Evolutionary conservation across 2,797 vertebrate genomes (phyloP).

Genomic region (Gymnothorax javanicus): DNA sequence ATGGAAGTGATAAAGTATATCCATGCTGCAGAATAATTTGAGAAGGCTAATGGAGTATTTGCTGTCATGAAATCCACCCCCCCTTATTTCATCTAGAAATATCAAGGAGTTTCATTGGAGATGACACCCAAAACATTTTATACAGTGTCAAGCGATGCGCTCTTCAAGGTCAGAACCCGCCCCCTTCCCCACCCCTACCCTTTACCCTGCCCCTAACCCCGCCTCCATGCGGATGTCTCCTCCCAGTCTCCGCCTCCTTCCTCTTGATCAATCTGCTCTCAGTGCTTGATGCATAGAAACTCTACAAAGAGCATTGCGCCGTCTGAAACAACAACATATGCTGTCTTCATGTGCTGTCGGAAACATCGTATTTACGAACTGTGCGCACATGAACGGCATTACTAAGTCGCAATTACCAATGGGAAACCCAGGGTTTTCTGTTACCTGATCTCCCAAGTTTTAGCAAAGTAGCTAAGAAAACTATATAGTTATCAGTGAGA

Average conservation of each 20-base stretch:
- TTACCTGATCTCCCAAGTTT: too few relatives aligned
- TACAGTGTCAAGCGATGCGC: conserved; percentile 81
- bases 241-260: conserved; percentile 49
- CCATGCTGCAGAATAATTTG: neutral
- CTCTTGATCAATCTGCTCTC: conserved; percentile 42
- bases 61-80: conserved; percentile 60
- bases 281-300: conserved; percentile 28
- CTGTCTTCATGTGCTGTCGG: neutral
- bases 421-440: too few relatives aligned
- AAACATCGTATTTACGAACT: too few relatives aligned
- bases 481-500: too few relatives aligned
- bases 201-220: conserved; percentile 64
- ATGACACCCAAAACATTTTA: conserved; percentile 84
- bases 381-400: too few relatives aligned
- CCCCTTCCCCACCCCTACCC: conserved; percentile 52
- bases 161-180: conserved; percentile 79
- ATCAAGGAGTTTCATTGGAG: conserved; percentile 83
- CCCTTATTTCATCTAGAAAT: conserved; percentile 83
- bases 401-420: too few relatives aligned
- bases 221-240: conserved; percentile 28
- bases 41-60: conserved; percentile 14
- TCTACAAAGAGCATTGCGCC: conserved; percentile 23
- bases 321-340: conserved; percentile 37
- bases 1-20: conserved; percentile 12
- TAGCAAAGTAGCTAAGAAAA: too few relatives aligned